Percentiles rank a stretch among this genome's conserved stretches.
These are phyloP conservation scores for Pygoscelis adeliae DNA, from an alignment of 2,113 vertebrate species.

Conservation along the genomic window DNA sequence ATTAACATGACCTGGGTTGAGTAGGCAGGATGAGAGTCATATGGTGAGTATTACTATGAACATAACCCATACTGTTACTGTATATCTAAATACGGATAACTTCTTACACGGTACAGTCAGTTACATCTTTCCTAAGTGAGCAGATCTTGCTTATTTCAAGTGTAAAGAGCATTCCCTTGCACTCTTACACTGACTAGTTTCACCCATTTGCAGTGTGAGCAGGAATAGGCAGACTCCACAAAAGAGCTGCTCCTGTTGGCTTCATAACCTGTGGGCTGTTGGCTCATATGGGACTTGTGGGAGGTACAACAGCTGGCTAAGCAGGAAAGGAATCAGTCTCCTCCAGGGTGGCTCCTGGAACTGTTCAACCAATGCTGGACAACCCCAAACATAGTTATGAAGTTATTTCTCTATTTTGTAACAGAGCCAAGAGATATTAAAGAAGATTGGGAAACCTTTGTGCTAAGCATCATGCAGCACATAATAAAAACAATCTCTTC, in stretches of 20 bases:
- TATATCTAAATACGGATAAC: not conserved
- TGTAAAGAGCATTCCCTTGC: not conserved
- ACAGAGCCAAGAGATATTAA: not conserved
- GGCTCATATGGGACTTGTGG: not conserved
- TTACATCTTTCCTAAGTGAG: not conserved
- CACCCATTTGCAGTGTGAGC: not conserved
- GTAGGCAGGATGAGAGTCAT: not conserved
- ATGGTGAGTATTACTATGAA: not conserved
- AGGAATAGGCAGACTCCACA: not conserved
- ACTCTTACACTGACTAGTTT: not conserved
- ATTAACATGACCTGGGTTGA: not conserved
- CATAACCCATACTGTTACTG: not conserved
- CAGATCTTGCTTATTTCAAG: not conserved
- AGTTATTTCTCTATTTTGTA: not conserved
- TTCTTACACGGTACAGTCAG: not conserved
- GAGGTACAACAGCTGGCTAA: not conserved
- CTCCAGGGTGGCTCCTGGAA: not conserved
- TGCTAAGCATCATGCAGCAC: not conserved
- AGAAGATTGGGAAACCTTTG: not conserved
- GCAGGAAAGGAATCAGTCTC: not conserved
- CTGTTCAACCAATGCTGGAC: not conserved
- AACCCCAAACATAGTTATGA: not conserved
- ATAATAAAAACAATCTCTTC: not conserved
- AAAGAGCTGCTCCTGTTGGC: not conserved
- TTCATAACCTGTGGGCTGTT: not conserved